phyloP scores from a whole-genome alignment of 2,888 invertebrate genomes.

The Suillia variegata region DNA sequence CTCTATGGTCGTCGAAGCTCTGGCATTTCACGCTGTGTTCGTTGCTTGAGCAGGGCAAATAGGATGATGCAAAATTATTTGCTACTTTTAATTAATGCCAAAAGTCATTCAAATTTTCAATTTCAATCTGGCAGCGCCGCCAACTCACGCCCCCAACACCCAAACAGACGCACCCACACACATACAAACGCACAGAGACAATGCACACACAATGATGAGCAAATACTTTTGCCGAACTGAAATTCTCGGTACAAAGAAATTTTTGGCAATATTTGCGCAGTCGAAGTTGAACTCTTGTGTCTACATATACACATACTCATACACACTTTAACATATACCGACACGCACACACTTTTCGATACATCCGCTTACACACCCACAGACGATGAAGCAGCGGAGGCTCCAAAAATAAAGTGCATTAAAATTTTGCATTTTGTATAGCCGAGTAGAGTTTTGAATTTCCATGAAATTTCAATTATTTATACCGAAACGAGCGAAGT shows the following conservation, averaged over 20 bases:
- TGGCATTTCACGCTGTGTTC: too few species aligned
- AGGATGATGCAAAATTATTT: conserved; percentile 45
- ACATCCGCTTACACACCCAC: background rate
- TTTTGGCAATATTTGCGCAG: conserved; percentile 16
- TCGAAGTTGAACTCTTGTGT: conserved; percentile 4
- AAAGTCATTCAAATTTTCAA: conserved; percentile 44
- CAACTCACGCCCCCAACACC: background rate
- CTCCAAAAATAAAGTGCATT: background rate
- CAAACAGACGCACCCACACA: background rate
- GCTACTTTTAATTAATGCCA: conserved; percentile 54
- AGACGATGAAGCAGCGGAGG: background rate
- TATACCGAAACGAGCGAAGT: background rate
- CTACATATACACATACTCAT: background rate
- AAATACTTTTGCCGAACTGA: background rate
- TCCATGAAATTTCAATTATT: background rate
- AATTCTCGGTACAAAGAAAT: background rate
- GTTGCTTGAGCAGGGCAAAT: too few species aligned
- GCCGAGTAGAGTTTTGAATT: background rate
- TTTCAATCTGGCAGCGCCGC: background rate
- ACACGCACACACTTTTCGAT: too few species aligned
- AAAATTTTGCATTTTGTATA: background rate
- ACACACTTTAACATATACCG: background rate
- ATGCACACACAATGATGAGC: background rate
- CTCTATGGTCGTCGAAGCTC: too few species aligned
- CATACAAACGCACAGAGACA: background rate